Percentiles rank a stretch among this genome's conserved stretches.
phyloP scores from a whole-genome alignment of 2,113 vertebrate genomes.

The Anolis sagrei region DNA sequence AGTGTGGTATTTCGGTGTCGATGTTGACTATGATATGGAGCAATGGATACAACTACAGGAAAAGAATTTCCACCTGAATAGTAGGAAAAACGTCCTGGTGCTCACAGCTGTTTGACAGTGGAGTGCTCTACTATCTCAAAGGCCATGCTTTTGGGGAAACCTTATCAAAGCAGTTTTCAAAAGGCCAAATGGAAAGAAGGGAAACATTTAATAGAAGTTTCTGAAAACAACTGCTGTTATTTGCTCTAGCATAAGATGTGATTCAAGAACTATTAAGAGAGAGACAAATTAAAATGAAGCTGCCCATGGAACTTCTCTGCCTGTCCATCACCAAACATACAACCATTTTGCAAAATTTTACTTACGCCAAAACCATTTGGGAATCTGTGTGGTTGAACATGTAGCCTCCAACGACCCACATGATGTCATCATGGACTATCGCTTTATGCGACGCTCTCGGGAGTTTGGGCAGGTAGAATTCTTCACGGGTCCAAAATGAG shows the following conservation, averaged over 20 bases:
- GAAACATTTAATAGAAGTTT: background rate
- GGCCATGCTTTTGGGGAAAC: background rate
- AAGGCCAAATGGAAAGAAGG: background rate
- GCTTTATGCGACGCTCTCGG: constrained; percentile 94
- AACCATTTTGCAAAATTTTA: constrained; percentile 42
- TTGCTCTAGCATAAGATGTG: rapidly evolving
- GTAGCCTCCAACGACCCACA: constrained; percentile 97
- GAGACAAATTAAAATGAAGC: background rate
- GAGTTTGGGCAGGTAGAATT: constrained; percentile 80
- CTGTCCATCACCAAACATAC: background rate
- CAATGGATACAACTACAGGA: too few species aligned
- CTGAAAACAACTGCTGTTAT: background rate
- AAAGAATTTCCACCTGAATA: too few species aligned
- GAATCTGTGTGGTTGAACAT: constrained; percentile 95
- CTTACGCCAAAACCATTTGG: constrained; percentile 96
- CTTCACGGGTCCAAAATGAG: constrained; percentile 90
- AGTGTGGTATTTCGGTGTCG: too few species aligned
- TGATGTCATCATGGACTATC: constrained; percentile 84
- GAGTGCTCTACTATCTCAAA: too few species aligned
- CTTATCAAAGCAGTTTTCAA: background rate
- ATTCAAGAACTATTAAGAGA: background rate
- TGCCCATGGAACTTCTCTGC: too few species aligned
- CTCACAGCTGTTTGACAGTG: too few species aligned
- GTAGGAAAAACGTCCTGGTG: too few species aligned
- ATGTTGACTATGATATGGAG: too few species aligned